Base-by-base conservation (phyloP, 2,888 invertebrate genomes). In the Andrena praecox region DNA sequence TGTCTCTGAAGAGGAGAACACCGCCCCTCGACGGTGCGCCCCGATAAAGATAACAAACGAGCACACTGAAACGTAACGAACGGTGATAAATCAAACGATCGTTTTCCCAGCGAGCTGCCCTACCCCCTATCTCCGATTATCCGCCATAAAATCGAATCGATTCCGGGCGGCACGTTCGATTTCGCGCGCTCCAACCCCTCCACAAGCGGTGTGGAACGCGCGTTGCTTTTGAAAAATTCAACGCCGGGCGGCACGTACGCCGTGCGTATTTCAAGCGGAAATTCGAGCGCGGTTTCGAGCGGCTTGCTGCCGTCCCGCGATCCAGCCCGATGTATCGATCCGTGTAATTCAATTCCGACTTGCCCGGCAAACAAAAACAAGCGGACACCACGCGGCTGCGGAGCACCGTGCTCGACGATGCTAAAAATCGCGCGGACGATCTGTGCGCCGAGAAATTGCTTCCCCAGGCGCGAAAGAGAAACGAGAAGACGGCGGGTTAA, bases 211-310 rank as follows among this genome's bases (percentile, higher is more conserved):
- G 2, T 8, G 8, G 60, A 27, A 2, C 50, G 42, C 35, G 54
- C 20, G 60, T 27, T 59, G 24, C 82, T 74, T 60, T 59, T 85
- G 85, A 84, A 84, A 85, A 84, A 81, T 85, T 84, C 81, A 84
- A 78, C 74, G 72, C 48, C 16, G 56, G 56, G 77, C 10, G 24
- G 56, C 56, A 56, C 84, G 78, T 75, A 73, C 79, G 56, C 63
- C 79, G 60, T 59, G 71, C 71, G 80, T 80, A 80, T 76, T 80
- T 76, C 80, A 76, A 63, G 66, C 77, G 81, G 78, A 85, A 84
- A 84, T 76, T 85, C 80, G 78, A 76, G 67, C 73, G 69, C 52
- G 67, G 66, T 66, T 63, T 59, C 56, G 42, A 52, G 69, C 68
- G 68, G 74, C 78, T 52, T 54, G 63, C 56, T 24, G 24, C 24